Conservation (phyloP, 2,888 invertebrate genomes). For the Erebia epiphron region DNA sequence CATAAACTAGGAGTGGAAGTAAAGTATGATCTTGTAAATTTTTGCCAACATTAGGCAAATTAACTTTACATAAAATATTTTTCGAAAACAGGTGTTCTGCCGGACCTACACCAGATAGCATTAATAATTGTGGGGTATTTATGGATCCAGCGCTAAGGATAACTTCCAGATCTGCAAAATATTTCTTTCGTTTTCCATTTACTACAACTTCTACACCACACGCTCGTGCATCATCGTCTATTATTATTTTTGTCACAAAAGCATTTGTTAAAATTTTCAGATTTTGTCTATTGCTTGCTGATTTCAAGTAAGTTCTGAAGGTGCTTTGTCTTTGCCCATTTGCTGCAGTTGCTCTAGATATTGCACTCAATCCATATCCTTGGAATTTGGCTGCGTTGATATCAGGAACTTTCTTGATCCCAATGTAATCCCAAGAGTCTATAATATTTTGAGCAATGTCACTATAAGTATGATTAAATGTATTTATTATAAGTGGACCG, state of each 20-base stretch:
- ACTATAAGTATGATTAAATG: constrained; percentile 67
- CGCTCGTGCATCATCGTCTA: constrained; percentile 58
- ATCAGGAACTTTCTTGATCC: constrained; percentile 60
- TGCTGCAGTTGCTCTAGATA: constrained; percentile 68
- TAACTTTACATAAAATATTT: constrained; percentile 59
- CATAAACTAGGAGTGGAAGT: constrained; percentile 62
- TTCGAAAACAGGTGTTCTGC: constrained; percentile 58
- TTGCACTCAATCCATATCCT: constrained; percentile 48
- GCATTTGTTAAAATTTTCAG: constrained; percentile 70
- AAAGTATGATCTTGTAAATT: constrained; percentile 81
- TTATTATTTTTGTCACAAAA: constrained; percentile 73
- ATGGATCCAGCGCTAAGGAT: constrained; percentile 75
- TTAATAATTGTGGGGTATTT: constrained; percentile 76
- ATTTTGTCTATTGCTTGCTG: constrained; percentile 52
- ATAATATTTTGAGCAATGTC: constrained; percentile 54
- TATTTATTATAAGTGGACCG: constrained; percentile 73
- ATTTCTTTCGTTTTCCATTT: constrained; percentile 41
- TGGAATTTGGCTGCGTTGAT: constrained; percentile 65
- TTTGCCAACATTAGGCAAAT: constrained; percentile 74
- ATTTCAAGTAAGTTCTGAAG: constrained; percentile 71
- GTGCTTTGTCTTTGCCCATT: constrained; percentile 74
- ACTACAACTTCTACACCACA: constrained; percentile 65
- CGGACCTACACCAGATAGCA: constrained; percentile 80
- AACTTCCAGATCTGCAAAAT: constrained; percentile 65
- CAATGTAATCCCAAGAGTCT: constrained; percentile 69